Base-by-base conservation (phyloP, 2,797 vertebrate species). In the Allochrocebus solatus region DNA sequence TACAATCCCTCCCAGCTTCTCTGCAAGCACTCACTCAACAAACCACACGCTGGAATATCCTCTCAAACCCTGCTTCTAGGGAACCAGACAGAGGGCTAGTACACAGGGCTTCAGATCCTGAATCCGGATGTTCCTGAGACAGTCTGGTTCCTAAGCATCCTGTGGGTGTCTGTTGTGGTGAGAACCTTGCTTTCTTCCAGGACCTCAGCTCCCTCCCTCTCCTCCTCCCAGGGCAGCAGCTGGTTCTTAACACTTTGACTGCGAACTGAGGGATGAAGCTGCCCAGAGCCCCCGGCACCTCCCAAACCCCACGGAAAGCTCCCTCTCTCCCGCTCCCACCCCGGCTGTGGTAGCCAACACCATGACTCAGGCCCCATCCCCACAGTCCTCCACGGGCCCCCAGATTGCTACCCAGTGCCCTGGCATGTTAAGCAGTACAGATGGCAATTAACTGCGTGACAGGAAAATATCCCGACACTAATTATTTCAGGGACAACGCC, bases 381-480 rank as follows among this genome's bases (percentile, higher is more conserved):
- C 33, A 17, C 41, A 61, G 5, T 36, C 75, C 87, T 85, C 91
- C 6, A 13, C 9, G 17, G 75, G 76, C 84, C 33, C 84, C 57
- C 76, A 83, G 79, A 94, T 67, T n/a, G 1, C 12, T 14, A 9
- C 80, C 79, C 61, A 55, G 64, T 93, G 64, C 93, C 97, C 96
- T 88, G 48, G 95, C 67, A 89, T 53, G 84, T 96, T 96, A 97
- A 97, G 74, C 1, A 30, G 67, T 88, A 76, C 74, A 96, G 74
- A 96, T 89, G 89, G 88, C 97, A 96, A 98, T 98, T 98, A 98
- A 96, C 53, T 90, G 61, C 81, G 88, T 74, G 86, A 26, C 96
- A 94, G 95, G 93, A 98, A 98, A 96, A 95, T 96, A 97, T 94
- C 91, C 80, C 24, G n/a, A 61, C 55, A 80, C 83, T 97, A 67